Base-by-base conservation (phyloP, 2,113 vertebrate species). In the Gyps fulvus region DNA sequence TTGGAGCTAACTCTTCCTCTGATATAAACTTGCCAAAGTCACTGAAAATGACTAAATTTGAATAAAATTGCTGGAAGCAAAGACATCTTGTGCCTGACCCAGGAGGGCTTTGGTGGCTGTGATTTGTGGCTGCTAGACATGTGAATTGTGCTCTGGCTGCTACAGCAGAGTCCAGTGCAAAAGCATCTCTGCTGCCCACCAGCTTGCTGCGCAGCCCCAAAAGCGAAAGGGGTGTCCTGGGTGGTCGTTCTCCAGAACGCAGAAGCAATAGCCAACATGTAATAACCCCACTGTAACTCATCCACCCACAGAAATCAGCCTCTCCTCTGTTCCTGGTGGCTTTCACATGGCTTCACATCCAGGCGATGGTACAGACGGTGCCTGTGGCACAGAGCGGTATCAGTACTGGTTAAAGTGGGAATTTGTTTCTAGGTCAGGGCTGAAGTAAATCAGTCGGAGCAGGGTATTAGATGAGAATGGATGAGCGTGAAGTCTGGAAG, bases 341-440 rank as follows among this genome's bases (percentile, higher is more conserved):
- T 93, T 87, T 89, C 65, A 43, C 10, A 7, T 0, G 3, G 21
- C 27, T 69, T 89, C 80, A 36, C 8, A 19, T 23, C 25, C 11
- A n/a, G 26, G 38, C 1, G 2, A 27, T 40, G n/a, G 4, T 36
- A 20, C 19, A 34, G 66, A n/a, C 0, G 10, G 40, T 70, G 29
- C 31, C 27, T n/a, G 29, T 52, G 58, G 38, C 42, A 85, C 3
- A 19, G 76, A 36, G 14, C 1, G 0, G 7, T 62, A 43, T 34
- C 9, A 3, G 69, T 36, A 63, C 18, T 63, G 59, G 59, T 52
- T 77, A 62, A 82, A 76, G 31, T 0, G 2, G 47, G 45, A 65
- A 22, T 66, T 77, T 71, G 12, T 88, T 96, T 93, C 71, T 89
- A 78, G 71, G 31, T 83, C 76, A 83, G 76, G 36, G 62, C 29